Evolutionary conservation across 2,113 vertebrate genomes (phyloP).

Genomic region (Felis chaus): DNA sequence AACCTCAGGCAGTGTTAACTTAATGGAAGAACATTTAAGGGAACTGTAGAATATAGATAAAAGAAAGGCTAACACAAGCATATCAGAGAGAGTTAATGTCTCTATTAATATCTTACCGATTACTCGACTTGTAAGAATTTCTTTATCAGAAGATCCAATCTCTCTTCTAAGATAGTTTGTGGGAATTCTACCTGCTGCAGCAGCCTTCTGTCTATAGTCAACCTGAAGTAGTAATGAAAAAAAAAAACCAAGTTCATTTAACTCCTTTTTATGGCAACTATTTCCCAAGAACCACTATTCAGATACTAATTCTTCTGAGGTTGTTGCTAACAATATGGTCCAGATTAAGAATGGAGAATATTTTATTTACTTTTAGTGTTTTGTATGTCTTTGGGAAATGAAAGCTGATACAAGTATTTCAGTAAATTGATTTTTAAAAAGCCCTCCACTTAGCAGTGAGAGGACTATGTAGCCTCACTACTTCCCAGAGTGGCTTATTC

Average conservation of each 20-base stretch:
- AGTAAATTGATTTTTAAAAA: background rate
- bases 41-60: background rate
- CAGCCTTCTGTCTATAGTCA: constrained; percentile 98
- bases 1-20: background rate
- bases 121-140: constrained; percentile 97
- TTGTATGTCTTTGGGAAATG: background rate
- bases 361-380: constrained; percentile 53
- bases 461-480: background rate
- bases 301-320: background rate
- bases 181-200: constrained; percentile 97
- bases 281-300: background rate
- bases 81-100: background rate
- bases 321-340: constrained; percentile 35
- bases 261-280: constrained; percentile 31
- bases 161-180: constrained; percentile 97
- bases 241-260: background rate
- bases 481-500: background rate
- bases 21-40: background rate
- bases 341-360: background rate
- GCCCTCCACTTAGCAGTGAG: background rate
- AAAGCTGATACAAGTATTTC: constrained; percentile 33
- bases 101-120: constrained; percentile 87
- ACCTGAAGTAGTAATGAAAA: constrained; percentile 86
- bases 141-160: constrained; percentile 92
- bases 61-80: background rate